These are phyloP conservation scores for Apostichopus leukothele DNA, from an alignment of 53 echinoderm and acorn worm genomes.

Conservation along the genomic window DNA sequence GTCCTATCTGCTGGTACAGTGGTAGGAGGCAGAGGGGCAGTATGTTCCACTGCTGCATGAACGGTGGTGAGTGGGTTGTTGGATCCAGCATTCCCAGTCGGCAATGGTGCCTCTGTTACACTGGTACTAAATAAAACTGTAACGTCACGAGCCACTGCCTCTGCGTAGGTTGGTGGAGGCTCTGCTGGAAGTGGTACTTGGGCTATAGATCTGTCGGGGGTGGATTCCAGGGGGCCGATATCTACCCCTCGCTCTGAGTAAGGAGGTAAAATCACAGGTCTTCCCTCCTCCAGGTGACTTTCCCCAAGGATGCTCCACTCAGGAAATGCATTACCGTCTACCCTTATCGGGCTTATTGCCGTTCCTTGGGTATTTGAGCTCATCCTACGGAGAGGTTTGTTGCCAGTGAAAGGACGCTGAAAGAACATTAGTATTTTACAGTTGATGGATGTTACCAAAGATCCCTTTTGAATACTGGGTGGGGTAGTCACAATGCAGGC, in stretches of 20 bases:
- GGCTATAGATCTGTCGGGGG: slow-evolving; percentile 11
- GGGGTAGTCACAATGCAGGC: slow-evolving; percentile 79
- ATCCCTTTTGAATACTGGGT: slow-evolving; percentile 48
- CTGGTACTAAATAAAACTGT: slow-evolving; percentile 33
- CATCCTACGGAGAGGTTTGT: slow-evolving; percentile 21
- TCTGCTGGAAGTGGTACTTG: not conserved
- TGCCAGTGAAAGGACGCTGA: slow-evolving; percentile 63
- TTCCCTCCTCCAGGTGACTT: slow-evolving; percentile 37
- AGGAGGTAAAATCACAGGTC: slow-evolving; percentile 22
- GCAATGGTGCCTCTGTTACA: not conserved
- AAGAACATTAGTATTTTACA: slow-evolving; percentile 83
- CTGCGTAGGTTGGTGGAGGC: slow-evolving; percentile 43
- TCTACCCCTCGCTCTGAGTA: slow-evolving; percentile 45
- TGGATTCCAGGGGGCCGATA: slow-evolving; percentile 43
- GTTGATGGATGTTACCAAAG: slow-evolving; percentile 33
- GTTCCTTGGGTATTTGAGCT: slow-evolving; percentile 23
- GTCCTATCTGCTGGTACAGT: not conserved
- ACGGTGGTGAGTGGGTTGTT: not conserved
- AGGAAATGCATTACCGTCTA: slow-evolving; percentile 12
- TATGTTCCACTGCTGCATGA: not conserved
- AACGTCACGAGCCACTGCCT: slow-evolving; percentile 38
- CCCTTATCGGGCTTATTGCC: slow-evolving; percentile 8
- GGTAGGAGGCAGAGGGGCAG: not conserved
- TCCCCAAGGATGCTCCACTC: slow-evolving; percentile 46
- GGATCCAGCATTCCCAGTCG: not conserved